These are phyloP conservation scores for Scomberomorus guttatus DNA, from an alignment of 2,797 vertebrate genomes.

Conservation along the genomic window DNA sequence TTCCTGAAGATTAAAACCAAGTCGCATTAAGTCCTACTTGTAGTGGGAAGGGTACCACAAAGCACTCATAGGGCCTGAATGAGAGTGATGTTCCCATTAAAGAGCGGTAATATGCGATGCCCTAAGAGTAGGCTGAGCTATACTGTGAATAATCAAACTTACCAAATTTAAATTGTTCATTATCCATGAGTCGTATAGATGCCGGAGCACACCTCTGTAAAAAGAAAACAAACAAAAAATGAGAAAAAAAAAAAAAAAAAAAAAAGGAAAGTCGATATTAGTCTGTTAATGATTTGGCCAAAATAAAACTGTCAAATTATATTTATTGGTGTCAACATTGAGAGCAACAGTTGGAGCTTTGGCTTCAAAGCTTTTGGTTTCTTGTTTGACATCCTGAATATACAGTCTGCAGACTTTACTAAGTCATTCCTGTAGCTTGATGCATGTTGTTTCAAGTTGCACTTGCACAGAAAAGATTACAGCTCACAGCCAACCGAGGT, in stretches of 20 bases:
- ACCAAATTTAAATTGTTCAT: conserved; percentile 98
- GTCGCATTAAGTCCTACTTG: conserved; percentile 19
- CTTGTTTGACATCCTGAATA: neutral
- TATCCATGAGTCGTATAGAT: conserved; percentile 98
- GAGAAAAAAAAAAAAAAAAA: conserved; percentile 1
- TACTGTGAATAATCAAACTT: conserved; percentile 73
- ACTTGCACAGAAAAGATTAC: no score
- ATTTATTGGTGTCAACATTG: neutral
- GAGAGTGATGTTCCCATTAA: neutral
- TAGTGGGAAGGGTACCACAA: neutral
- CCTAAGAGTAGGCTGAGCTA: neutral
- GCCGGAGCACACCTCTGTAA: conserved; percentile 96
- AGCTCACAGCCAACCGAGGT: neutral
- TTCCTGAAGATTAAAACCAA: conserved; percentile 44
- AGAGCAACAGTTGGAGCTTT: neutral
- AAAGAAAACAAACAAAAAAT: conserved; percentile 2
- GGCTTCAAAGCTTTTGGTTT: neutral
- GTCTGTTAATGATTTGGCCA: neutral
- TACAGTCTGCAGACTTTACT: neutral
- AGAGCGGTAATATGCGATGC: neutral
- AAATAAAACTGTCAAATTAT: neutral
- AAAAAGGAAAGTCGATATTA: neutral
- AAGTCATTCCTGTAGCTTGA: neutral
- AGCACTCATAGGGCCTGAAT: conserved; percentile 1
- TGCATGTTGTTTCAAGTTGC: neutral